Evolutionary conservation across 2,797 vertebrate genomes (phyloP), one percentile per base, ranked within the genome.

Genomic region (Hirundo rustica): DNA sequence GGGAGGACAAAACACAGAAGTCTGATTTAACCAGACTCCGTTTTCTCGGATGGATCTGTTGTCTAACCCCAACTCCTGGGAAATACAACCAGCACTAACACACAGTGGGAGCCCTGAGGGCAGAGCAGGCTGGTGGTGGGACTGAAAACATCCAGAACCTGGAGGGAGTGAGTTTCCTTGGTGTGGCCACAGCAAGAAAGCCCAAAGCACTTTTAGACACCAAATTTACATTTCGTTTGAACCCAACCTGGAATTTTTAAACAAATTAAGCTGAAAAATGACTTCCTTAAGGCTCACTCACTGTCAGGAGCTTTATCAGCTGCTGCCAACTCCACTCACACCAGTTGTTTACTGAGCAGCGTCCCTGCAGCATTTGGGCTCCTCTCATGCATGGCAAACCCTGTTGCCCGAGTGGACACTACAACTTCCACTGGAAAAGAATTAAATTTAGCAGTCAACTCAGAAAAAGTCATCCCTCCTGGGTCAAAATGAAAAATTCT

Each of bases 271-370:
- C 22, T 68, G 54, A 62, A 40, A 81, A 50, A 6, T 42, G 21
- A 9, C 11, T 64, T 80, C 8, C 26, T 80, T 32, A 6, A 48
- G 50, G 50, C 19, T 65, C 40, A 26, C 9, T 68, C 27, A 3
- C 9, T 29, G 10, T 29, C 40, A 23, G 53, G 53, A 85, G 4
- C 18, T 76, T 25, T 42, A 36, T 50, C 38, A 42, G 21, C 32
- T 26, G 8, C 26, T 67, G 36, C 19, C 44, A 44, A 1, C 53
- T 32, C 51, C n/a, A 9, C 36, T 73, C 32, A 15, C 1, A 0
- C 19, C 3, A 2, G 9, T 32, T 8, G 8, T 60, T 25, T 22
- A 0, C 5, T 17, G 13, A 9, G 55, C 50, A 66, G 13, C 29
- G 30, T 40, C 30, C 23, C 21, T 62, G 67, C 58, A 73, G 40